phyloP scores from a whole-genome alignment of 2,888 invertebrate genomes.

The Polyommatus icarus region DNA sequence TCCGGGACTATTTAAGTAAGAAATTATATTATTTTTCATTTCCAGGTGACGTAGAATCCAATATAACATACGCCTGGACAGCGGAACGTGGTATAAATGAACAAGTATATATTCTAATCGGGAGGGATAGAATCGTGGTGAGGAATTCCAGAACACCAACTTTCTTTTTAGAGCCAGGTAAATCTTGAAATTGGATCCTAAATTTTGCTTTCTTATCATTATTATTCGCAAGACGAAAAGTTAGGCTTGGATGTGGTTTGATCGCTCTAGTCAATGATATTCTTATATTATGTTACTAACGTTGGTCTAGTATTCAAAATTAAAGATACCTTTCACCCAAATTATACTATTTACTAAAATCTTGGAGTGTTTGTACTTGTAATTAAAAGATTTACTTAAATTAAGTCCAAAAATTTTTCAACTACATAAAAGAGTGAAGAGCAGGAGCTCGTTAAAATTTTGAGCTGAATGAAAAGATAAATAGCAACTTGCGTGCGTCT shows the following conservation, averaged over 20 bases:
- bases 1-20: neutral
- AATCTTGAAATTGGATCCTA: slow-evolving; percentile 37
- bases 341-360: neutral
- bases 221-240: too few relatives aligned
- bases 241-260: too few relatives aligned
- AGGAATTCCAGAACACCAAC: slow-evolving; percentile 63
- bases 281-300: too few relatives aligned
- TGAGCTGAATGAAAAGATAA: slow-evolving; percentile 6
- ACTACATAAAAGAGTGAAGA: neutral
- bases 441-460: slow-evolving; percentile 3
- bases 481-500: neutral
- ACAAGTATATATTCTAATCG: slow-evolving; percentile 66
- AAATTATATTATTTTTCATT: slow-evolving; percentile 17
- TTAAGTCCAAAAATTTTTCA: neutral
- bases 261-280: too few relatives aligned
- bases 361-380: neutral
- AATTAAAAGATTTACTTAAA: neutral
- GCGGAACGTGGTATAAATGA: slow-evolving; percentile 59
- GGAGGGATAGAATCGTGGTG: slow-evolving; percentile 65
- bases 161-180: slow-evolving; percentile 67
- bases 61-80: slow-evolving; percentile 64
- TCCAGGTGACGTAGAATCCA: slow-evolving; percentile 66
- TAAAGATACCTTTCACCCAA: neutral
- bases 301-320: neutral
- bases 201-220: neutral